Conservation (phyloP, 2,888 invertebrate genomes). For the Ernsta delagoae region DNA sequence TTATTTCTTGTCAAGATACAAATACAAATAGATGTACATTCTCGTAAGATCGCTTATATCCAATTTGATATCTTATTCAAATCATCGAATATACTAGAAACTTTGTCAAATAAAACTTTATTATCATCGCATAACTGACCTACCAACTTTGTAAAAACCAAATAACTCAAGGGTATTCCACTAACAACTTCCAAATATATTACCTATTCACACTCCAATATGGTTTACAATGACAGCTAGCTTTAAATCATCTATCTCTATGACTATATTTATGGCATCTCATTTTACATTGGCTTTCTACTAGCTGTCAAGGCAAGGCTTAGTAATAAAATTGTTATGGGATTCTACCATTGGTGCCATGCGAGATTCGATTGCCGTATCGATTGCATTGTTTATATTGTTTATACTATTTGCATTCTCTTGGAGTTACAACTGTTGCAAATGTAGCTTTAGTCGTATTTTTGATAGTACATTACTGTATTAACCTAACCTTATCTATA, state of each 20-base stretch:
- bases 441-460: too few species aligned
- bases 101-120: too few species aligned
- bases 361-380: background rate
- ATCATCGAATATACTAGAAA: too few species aligned
- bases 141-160: background rate
- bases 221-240: constrained; percentile 4
- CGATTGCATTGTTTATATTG: background rate
- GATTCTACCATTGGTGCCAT: background rate
- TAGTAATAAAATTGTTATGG: constrained; percentile 26
- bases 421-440: too few species aligned
- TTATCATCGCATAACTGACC: too few species aligned
- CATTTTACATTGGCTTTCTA: constrained; percentile 23
- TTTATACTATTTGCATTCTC: too few species aligned
- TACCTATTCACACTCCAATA: constrained; percentile 1
- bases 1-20: too few species aligned
- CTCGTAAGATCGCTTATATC: too few species aligned
- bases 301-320: constrained; percentile 1
- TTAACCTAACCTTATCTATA: too few species aligned
- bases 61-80: too few species aligned
- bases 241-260: constrained; percentile 13
- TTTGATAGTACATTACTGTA: too few species aligned
- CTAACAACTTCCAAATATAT: background rate
- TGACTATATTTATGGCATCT: constrained; percentile 18
- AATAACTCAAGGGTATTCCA: background rate
- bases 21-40: too few species aligned